Conservation (phyloP, 1,140 invertebrate species). For the Drosophila lowei region DNA sequence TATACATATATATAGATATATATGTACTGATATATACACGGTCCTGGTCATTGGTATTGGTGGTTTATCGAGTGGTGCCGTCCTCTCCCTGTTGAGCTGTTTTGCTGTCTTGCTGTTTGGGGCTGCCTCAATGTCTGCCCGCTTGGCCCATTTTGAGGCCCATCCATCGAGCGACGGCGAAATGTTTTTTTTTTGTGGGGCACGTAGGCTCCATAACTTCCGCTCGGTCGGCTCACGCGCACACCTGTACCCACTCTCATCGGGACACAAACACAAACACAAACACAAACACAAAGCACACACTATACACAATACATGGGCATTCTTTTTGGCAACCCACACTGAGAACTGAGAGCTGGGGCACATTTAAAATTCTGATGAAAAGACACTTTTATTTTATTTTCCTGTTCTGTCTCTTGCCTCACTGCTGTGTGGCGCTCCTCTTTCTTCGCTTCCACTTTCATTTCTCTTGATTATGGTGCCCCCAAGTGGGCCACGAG, state of each 20-base stretch:
- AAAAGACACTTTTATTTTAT: constrained; percentile 77
- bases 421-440: not conserved
- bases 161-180: constrained; percentile 58
- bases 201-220: constrained; percentile 78
- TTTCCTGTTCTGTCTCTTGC: constrained; percentile 23
- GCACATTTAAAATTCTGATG: constrained; percentile 79
- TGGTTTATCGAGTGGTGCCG: constrained; percentile 59
- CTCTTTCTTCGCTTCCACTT: constrained; percentile 8
- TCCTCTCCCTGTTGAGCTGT: too few relatives aligned
- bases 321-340: constrained; percentile 50
- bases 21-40: constrained; percentile 30
- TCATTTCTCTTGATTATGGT: constrained; percentile 40
- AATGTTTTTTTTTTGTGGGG: constrained; percentile 46
- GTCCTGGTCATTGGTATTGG: constrained; percentile 59
- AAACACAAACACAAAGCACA: constrained; percentile 16
- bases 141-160: constrained; percentile 49
- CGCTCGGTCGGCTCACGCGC: constrained; percentile 73
- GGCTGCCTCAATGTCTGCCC: constrained; percentile 66
- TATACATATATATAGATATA: not conserved
- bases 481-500: constrained; percentile 17
- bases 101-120: constrained; percentile 1
- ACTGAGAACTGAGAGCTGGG: constrained; percentile 21
- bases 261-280: not conserved
- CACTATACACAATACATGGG: constrained; percentile 3
- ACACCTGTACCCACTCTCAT: constrained; percentile 64